These are phyloP conservation scores for Hemicentrotus pulcherrimus DNA, from an alignment of 35 echinoderm and acorn worm species.

Conservation along the genomic window DNA sequence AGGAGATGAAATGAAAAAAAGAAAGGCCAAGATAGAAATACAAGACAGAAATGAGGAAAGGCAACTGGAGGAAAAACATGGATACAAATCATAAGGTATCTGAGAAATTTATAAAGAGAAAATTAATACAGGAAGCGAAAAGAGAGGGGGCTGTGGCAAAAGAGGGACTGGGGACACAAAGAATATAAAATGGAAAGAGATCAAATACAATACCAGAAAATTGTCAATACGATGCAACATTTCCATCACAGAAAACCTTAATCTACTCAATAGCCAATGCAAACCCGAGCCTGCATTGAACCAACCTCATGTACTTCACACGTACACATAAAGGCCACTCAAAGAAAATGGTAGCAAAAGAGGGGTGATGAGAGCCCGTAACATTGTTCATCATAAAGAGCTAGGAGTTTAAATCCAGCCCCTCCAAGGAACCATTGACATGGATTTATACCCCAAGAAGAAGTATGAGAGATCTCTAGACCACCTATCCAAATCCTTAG, in stretches of 20 bases:
- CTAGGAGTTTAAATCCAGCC: background rate
- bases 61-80: too few relatives aligned
- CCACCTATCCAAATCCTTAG: background rate
- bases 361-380: background rate
- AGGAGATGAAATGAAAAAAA: too few relatives aligned
- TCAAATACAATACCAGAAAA: too few relatives aligned
- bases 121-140: too few relatives aligned
- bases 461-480: too few relatives aligned
- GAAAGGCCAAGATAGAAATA: too few relatives aligned
- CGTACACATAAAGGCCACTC: background rate
- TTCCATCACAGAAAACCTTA: background rate
- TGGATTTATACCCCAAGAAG: background rate
- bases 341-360: slow-evolving; percentile 3
- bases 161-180: too few relatives aligned
- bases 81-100: too few relatives aligned
- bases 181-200: too few relatives aligned
- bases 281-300: background rate
- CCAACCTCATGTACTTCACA: background rate
- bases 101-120: too few relatives aligned
- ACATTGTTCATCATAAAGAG: background rate
- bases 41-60: too few relatives aligned
- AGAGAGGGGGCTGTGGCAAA: too few relatives aligned
- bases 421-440: background rate
- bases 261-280: background rate
- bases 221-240: background rate